Conservation (phyloP, 2,888 invertebrate genomes). For the Piscicola geometra region DNA sequence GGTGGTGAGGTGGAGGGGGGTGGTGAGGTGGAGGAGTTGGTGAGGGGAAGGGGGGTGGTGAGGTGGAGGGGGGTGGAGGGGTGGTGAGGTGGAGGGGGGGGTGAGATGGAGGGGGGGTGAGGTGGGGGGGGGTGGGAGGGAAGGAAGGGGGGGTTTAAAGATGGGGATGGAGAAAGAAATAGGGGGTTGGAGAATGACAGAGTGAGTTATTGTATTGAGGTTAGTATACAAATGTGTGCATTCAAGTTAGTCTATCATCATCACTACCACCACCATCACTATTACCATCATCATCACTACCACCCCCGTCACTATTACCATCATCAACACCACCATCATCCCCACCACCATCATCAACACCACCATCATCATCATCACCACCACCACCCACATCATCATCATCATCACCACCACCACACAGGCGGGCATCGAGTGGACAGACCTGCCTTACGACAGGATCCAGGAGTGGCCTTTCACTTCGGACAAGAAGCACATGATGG, state of each 20-base stretch:
- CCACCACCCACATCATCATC: no score
- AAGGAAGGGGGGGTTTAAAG: neutral
- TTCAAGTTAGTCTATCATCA: no score
- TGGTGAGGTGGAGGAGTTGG: neutral
- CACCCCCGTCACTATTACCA: no score
- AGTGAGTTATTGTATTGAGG: neutral
- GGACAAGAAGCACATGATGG: constrained; percentile 97
- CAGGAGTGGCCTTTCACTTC: constrained; percentile 96
- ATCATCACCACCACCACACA: no score
- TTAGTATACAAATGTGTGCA: no score
- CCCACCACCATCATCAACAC: no score
- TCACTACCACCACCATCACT: no score
- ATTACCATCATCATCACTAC: no score
- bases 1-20: neutral
- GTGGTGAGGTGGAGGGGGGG: neutral
- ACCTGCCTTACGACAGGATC: constrained; percentile 69
- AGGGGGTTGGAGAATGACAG: neutral
- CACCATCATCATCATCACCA: no score
- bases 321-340: no score
- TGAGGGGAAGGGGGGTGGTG: constrained; percentile 60
- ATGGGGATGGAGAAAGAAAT: neutral
- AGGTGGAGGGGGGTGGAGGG: neutral
- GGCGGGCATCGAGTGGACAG: constrained; percentile 34
- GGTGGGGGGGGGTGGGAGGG: neutral
- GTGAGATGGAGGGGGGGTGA: neutral